A percentile compares a stretch with the other conserved stretches of the same genome.
Conservation (phyloP, 2,888 invertebrate species). For the Nephrotoma appendiculata region DNA sequence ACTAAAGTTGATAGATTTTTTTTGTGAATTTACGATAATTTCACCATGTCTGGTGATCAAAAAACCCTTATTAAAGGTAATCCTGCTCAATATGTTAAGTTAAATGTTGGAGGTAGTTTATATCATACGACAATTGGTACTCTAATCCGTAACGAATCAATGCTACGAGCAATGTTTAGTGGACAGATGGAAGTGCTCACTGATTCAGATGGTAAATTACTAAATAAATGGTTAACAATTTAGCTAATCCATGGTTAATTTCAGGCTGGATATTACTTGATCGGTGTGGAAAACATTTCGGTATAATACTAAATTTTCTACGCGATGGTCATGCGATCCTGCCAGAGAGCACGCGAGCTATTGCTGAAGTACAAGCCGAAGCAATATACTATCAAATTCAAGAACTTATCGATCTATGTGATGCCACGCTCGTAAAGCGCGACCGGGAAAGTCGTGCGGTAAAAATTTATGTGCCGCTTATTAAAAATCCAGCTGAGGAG, state of each 20-base stretch:
- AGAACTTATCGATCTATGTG: conserved; percentile 76
- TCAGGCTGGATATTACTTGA: conserved; percentile 97
- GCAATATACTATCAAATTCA: conserved; percentile 94
- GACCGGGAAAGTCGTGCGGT: conserved; percentile 63
- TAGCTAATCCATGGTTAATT: conserved; percentile 12
- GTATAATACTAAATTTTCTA: conserved; percentile 85
- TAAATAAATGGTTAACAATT: neutral
- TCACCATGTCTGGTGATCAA: conserved; percentile 49
- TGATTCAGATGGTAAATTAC: conserved; percentile 75
- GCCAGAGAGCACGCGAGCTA: conserved; percentile 81
- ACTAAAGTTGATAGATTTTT: neutral
- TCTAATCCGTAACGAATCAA: conserved; percentile 94
- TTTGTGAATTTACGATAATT: neutral
- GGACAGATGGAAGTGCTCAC: conserved; percentile 95
- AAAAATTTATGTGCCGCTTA: conserved; percentile 75
- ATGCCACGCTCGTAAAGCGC: conserved; percentile 72
- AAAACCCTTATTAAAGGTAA: conserved; percentile 70
- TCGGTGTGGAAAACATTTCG: conserved; percentile 94
- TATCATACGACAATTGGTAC: conserved; percentile 97
- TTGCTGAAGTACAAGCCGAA: conserved; percentile 83
- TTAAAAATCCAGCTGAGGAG: conserved; percentile 83
- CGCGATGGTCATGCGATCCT: conserved; percentile 87
- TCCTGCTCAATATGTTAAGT: conserved; percentile 89
- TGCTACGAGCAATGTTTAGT: conserved; percentile 97
- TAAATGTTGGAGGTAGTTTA: conserved; percentile 93